Base-by-base conservation (phyloP, 2,797 vertebrate genomes). In the Gymnoscopelus braueri region DNA sequence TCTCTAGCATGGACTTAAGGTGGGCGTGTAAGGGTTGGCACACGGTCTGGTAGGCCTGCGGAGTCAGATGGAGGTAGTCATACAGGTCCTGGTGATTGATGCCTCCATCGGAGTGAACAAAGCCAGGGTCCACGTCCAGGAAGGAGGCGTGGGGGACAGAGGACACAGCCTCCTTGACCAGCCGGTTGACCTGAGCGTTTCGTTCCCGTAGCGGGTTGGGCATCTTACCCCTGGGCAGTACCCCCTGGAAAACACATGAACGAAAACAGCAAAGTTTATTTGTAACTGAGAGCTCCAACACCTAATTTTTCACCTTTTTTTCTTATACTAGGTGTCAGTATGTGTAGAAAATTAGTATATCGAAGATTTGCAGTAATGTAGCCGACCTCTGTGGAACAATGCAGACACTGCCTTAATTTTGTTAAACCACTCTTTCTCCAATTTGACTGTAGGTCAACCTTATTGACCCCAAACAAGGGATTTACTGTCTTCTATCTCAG, bases 61-160 rank as follows among this genome's bases (percentile, higher is more conserved):
- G 93, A 59, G 94, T 97, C 79, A 97, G 92, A 74, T 97, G 96
- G 80, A 98, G 94, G 85, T 97, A 98, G 80, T 97, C 96, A 0
- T 96, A 97, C 94, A 98, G 94, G 84, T 98, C 96, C 61, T 97
- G 95, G 85, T 97, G 95, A 60, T 95, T 95, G 83, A 98, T 96
- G 87, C 93, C 96, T 15, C 95, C 96, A 1, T 97, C 93, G 0
- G 95, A 93, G 57, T 95, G 94, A 72, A 98, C 93, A 0, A 98
- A 97, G 35, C 96, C 96, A 0, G 94, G 95, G 78, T 98, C 95
- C 13, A 95, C 92, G 1, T 95, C 87, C 39, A 97, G 79, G 79
- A 96, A 95, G 48, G 93, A 92, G 55, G 94, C 92, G 0, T 94
- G 92, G 8, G 94, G 91, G 11, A 94, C 85, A 24, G 91, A 83